These are phyloP conservation scores for Platysternon megacephalum DNA, from an alignment of 2,113 vertebrate species.

Conservation along the genomic window DNA sequence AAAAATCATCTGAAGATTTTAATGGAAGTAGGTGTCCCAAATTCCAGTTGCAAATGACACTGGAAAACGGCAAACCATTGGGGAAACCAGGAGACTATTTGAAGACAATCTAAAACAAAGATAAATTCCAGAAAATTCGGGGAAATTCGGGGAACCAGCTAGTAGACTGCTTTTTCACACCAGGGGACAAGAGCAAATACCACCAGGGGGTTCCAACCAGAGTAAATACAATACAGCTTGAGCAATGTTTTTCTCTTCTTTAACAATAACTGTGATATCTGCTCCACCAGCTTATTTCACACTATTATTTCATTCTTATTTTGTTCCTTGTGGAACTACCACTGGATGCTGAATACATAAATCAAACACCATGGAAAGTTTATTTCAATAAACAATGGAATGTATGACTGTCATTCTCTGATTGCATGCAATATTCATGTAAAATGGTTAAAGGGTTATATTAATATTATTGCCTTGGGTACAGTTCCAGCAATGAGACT, in stretches of 20 bases:
- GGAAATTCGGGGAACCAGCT: background rate
- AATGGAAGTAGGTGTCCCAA: background rate
- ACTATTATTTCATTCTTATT: background rate
- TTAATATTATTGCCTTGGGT: background rate
- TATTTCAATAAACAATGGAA: background rate
- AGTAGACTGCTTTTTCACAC: background rate
- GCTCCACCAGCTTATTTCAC: background rate
- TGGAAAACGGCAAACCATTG: background rate
- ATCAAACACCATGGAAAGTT: background rate
- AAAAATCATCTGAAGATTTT: constrained; percentile 32
- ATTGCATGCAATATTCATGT: background rate
- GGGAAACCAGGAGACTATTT: background rate
- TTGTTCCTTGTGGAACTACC: background rate
- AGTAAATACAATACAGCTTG: background rate
- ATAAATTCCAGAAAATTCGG: background rate
- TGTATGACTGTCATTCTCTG: background rate
- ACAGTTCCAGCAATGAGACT: background rate
- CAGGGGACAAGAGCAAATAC: background rate
- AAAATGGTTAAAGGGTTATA: background rate
- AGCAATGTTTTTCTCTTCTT: background rate
- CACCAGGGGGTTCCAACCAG: background rate
- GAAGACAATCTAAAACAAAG: background rate
- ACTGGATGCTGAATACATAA: background rate
- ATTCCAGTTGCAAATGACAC: background rate
- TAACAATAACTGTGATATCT: background rate